These are phyloP conservation scores for Vulpes ferrilata DNA, from an alignment of 2,113 vertebrate species.

Conservation along the genomic window DNA sequence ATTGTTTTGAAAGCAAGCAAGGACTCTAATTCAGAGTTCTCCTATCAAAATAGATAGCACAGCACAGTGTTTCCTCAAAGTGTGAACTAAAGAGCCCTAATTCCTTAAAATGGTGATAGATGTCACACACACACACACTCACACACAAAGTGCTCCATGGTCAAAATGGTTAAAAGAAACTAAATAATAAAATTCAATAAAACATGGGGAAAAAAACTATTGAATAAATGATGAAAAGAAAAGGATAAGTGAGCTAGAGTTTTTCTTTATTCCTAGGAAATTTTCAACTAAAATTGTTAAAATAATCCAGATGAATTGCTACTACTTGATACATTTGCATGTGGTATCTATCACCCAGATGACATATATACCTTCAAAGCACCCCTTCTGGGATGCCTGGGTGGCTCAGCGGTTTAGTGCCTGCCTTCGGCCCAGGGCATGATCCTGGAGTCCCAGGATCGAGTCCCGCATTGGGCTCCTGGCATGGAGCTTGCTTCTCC, in stretches of 20 bases:
- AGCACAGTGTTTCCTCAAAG: background rate
- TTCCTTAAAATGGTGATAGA: background rate
- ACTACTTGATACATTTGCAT: background rate
- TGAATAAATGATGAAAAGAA: background rate
- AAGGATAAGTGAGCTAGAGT: background rate
- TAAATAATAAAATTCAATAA: background rate
- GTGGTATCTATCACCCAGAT: background rate
- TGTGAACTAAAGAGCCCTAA: background rate
- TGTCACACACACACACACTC: background rate
- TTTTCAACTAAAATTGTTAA: constrained; percentile 17
- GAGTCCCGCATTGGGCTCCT: too few relatives aligned
- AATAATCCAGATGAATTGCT: constrained; percentile 3
- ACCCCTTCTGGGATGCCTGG: too few relatives aligned
- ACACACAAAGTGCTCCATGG: background rate
- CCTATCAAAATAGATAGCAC: background rate
- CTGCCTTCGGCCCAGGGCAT: too few relatives aligned
- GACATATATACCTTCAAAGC: background rate
- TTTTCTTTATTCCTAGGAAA: background rate
- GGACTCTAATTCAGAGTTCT: background rate
- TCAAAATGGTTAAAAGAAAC: background rate
- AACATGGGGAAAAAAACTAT: background rate
- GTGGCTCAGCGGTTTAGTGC: too few relatives aligned
- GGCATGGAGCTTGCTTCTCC: too few relatives aligned
- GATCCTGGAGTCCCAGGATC: too few relatives aligned
- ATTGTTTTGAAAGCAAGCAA: background rate